Base-by-base conservation (phyloP, 2,888 invertebrate genomes). In the Acrocyrtus sp. region DNA sequence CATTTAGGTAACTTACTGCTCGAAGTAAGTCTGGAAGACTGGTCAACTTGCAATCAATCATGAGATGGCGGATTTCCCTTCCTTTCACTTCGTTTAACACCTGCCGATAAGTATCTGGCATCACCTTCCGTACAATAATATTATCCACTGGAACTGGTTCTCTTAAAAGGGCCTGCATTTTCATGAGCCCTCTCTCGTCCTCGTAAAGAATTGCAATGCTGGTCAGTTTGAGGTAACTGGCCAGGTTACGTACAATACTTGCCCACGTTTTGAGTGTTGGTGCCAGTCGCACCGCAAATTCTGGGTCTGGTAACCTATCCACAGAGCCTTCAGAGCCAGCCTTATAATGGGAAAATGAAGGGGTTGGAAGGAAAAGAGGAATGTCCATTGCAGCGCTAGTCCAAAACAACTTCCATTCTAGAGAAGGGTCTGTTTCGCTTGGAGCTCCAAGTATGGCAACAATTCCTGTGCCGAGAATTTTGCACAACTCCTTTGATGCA, bases 401-500 rank as follows among this genome's bases (percentile, higher is more conserved):
- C 80, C 80, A 80, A 54, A 78, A 78, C 15, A 80, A 43, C 57
- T 77, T 78, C 77, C 76, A 78, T 74, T 80, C 80, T 17, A 78
- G 54, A 8, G 77, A 78, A 1, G 80, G 78, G 43, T 80, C 80
- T 15, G 5, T 48, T n/a, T 72, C 72, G 47, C 68, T 76, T 1
- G 76, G 72, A 17, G 72, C 77, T 6, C 78, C 78, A 3, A 80
- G 60, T 15, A 80, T 77, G 0, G 76, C 76, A 0, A 80, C 77
- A 3, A 80, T 43, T 17, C 78, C 78, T 0, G 70, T 75, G 10
- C 70, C 67, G 24, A 80, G 63, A 6, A 80, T 50, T 58, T 74
- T 67, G 48, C 80, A 80, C 6, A 80, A 47, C 17, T 77, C 76
- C 83, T 92, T 91, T 76, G 90, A 89, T n/a, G 93, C 90, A 81